phyloP scores from a whole-genome alignment of 2,888 invertebrate species.

The Chrysolina americana region DNA sequence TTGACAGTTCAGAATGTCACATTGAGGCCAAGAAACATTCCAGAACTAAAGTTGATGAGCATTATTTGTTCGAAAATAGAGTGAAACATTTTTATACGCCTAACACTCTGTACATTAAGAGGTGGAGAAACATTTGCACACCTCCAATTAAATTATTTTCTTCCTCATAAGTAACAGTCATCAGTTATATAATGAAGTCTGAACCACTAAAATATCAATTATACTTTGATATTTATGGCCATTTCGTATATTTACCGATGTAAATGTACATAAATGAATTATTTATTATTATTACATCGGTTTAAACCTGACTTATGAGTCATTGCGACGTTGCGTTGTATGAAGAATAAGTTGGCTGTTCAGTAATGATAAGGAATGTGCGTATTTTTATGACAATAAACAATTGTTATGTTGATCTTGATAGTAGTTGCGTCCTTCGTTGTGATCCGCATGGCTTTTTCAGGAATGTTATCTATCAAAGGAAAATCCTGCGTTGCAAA shows the following conservation, averaged over 20 bases:
- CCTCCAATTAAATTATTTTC: neutral
- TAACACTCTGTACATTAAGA: neutral
- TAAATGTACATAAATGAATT: conserved; percentile 15
- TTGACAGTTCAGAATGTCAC: too few relatives aligned
- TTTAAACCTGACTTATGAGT: conserved; percentile 7
- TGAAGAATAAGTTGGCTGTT: conserved; percentile 7
- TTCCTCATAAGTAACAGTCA: conserved; percentile 7
- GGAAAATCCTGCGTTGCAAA: conserved; percentile 4
- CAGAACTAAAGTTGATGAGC: too few relatives aligned
- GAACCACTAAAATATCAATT: conserved; percentile 12
- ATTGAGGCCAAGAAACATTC: too few relatives aligned
- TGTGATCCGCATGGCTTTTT: neutral
- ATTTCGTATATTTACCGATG: conserved; percentile 12
- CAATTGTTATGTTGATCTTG: conserved; percentile 20
- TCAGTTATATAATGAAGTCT: neutral
- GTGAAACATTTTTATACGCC: too few relatives aligned
- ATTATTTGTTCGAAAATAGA: too few relatives aligned
- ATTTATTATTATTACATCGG: conserved; percentile 14
- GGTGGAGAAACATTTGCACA: neutral
- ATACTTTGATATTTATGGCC: neutral
- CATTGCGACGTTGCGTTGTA: neutral
- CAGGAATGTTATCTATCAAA: neutral
- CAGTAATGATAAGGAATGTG: conserved; percentile 1
- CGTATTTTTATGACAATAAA: conserved; percentile 15
- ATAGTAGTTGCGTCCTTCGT: conserved; percentile 13